phyloP scores from a whole-genome alignment of 2,797 vertebrate species.

The Babyrousa celebensis region DNA sequence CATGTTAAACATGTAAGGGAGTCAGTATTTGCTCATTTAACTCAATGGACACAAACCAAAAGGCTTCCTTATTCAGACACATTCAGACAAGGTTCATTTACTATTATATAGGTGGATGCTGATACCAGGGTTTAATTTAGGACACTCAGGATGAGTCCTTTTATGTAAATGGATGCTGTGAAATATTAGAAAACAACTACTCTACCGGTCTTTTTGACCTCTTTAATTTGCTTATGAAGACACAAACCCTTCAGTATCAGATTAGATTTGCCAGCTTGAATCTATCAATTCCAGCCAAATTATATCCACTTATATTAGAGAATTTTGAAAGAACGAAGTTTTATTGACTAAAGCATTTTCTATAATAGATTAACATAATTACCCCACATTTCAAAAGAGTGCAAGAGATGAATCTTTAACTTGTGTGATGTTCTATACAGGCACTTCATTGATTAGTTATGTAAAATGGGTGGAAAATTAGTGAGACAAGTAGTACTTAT shows the following conservation, averaged over 20 bases:
- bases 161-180: conserved; percentile 45
- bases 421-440: not conserved
- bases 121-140: conserved; percentile 49
- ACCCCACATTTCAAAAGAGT: not conserved
- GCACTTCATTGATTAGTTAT: not conserved
- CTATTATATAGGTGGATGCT: conserved; percentile 40
- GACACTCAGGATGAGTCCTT: conserved; percentile 54
- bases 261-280: conserved; percentile 55
- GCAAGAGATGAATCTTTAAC: not conserved
- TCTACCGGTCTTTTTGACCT: conserved; percentile 46
- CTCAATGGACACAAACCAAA: conserved; percentile 30
- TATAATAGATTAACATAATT: not conserved
- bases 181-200: conserved; percentile 62
- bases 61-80: conserved; percentile 24
- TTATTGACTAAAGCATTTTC: not conserved
- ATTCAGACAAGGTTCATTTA: conserved; percentile 42
- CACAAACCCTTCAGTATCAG: conserved; percentile 51
- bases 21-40: conserved; percentile 47
- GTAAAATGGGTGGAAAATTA: conserved; percentile 37
- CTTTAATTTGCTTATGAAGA: conserved; percentile 49
- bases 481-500: conserved; percentile 29
- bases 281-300: conserved; percentile 36
- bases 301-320: not conserved
- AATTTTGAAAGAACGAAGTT: conserved; percentile 61
- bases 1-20: conserved; percentile 39